Evolutionary conservation across 2,113 vertebrate species (phyloP).

Genomic region (Perca flavescens): DNA sequence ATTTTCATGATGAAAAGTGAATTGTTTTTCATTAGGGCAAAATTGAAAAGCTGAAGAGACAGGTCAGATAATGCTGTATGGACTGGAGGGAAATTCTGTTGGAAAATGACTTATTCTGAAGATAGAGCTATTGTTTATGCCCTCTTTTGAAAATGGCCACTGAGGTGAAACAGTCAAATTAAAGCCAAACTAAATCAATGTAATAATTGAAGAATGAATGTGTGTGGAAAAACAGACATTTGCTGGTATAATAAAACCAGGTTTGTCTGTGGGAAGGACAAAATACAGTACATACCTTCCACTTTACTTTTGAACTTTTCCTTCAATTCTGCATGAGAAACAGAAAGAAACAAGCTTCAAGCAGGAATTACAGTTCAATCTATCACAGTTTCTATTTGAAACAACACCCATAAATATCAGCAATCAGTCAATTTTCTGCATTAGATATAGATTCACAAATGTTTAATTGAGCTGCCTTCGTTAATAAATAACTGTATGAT

Average conservation of each 20-base stretch:
- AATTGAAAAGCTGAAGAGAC: slow-evolving; percentile 26
- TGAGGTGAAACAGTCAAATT: slow-evolving; percentile 46
- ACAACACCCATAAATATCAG: neutral
- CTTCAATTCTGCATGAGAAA: slow-evolving; percentile 61
- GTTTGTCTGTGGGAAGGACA: neutral
- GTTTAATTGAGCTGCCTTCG: neutral
- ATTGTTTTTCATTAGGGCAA: slow-evolving; percentile 15
- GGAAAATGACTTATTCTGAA: slow-evolving; percentile 18
- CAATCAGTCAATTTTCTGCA: neutral
- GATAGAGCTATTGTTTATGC: slow-evolving; percentile 33
- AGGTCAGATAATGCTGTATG: slow-evolving; percentile 12
- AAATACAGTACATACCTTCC: slow-evolving; percentile 69
- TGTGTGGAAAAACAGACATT: neutral
- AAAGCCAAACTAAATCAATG: slow-evolving; percentile 18
- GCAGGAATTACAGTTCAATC: neutral
- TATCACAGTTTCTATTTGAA: neutral
- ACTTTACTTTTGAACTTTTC: slow-evolving; percentile 73
- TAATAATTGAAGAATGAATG: slow-evolving; percentile 26
- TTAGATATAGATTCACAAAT: neutral
- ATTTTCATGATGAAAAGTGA: slow-evolving; percentile 33
- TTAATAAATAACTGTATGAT: neutral
- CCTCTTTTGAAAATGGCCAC: slow-evolving; percentile 40
- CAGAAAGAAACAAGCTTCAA: slow-evolving; percentile 6
- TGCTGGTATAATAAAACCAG: neutral
- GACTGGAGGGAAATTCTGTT: neutral